A percentile compares a stretch with the other conserved stretches of the same genome.
Conservation (phyloP, 2,888 invertebrate genomes). For the Lutraria lutraria region DNA sequence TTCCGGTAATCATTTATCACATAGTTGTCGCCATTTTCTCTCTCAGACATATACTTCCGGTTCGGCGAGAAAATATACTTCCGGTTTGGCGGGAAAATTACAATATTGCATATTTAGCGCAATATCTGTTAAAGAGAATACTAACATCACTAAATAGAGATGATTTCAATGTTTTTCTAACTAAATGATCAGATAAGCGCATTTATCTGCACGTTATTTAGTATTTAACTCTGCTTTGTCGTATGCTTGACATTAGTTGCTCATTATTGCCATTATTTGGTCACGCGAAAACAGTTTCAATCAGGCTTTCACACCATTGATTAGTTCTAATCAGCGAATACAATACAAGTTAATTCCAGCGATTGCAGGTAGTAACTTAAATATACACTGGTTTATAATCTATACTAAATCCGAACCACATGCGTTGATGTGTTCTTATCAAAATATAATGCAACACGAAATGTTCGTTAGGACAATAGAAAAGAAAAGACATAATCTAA, state of each 20-base stretch:
- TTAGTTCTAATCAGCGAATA: not conserved
- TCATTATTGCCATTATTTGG: conserved; percentile 27
- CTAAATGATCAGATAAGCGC: conserved; percentile 33
- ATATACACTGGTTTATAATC: not conserved
- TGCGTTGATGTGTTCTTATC: not conserved
- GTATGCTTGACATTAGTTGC: conserved; percentile 14
- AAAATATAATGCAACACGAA: not conserved
- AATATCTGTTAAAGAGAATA: conserved; percentile 24
- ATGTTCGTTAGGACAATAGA: no score
- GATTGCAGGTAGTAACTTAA: not conserved
- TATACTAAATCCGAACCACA: not conserved
- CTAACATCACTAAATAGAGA: conserved; percentile 31
- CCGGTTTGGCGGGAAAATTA: conserved; percentile 39
- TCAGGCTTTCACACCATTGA: conserved; percentile 11
- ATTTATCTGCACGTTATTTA: conserved; percentile 47
- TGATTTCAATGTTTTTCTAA: conserved; percentile 39
- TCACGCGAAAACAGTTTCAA: conserved; percentile 34
- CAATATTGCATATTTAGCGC: conserved; percentile 25
- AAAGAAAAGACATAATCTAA: no score
- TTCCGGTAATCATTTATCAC: conserved; percentile 25
- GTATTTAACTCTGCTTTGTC: conserved; percentile 40
- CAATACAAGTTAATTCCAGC: not conserved
- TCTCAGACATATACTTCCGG: conserved; percentile 25
- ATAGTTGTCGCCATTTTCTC: not conserved
- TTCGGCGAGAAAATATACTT: conserved; percentile 22